A percentile compares a stretch with the other conserved stretches of the same genome.
These are phyloP conservation scores for Oreochromis mossambicus DNA, from an alignment of 2,797 vertebrate genomes.

Conservation along the genomic window DNA sequence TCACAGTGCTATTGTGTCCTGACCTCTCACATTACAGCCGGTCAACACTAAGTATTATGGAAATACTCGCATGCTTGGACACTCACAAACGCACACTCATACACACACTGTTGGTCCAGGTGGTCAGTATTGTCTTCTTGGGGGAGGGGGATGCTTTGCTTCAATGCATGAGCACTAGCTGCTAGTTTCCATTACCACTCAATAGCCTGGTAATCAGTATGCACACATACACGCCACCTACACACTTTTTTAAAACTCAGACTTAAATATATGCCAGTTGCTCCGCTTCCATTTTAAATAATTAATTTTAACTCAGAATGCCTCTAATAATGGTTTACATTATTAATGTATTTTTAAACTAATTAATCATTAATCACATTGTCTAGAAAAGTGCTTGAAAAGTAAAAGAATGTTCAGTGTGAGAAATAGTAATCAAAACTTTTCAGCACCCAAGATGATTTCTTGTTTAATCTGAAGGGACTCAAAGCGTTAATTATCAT, in stretches of 20 bases:
- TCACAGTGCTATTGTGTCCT: slow-evolving; percentile 67
- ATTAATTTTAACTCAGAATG: background rate
- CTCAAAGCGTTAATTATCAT: background rate
- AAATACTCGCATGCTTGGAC: slow-evolving; percentile 1
- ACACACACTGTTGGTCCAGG: slow-evolving; percentile 44
- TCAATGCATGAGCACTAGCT: slow-evolving; percentile 38
- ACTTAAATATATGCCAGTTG: background rate
- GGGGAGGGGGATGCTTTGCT: background rate
- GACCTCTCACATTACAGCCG: slow-evolving; percentile 71
- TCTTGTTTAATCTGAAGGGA: background rate
- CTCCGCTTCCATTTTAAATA: background rate
- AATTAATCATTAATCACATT: background rate
- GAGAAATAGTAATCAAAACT: background rate
- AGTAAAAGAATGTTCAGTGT: background rate
- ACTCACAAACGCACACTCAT: background rate
- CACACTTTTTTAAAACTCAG: background rate
- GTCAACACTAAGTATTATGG: slow-evolving; percentile 69
- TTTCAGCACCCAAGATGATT: background rate
- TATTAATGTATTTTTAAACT: background rate
- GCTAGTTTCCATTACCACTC: slow-evolving; percentile 31
- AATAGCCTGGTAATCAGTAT: slow-evolving; percentile 23
- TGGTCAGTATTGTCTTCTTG: slow-evolving; percentile 52
- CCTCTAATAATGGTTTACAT: background rate
- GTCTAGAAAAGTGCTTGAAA: background rate
- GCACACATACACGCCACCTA: background rate